A percentile compares a stretch with the other conserved stretches of the same genome.
These are phyloP conservation scores for Xenopus petersii DNA, from an alignment of 2,797 vertebrate genomes.

Conservation along the genomic window DNA sequence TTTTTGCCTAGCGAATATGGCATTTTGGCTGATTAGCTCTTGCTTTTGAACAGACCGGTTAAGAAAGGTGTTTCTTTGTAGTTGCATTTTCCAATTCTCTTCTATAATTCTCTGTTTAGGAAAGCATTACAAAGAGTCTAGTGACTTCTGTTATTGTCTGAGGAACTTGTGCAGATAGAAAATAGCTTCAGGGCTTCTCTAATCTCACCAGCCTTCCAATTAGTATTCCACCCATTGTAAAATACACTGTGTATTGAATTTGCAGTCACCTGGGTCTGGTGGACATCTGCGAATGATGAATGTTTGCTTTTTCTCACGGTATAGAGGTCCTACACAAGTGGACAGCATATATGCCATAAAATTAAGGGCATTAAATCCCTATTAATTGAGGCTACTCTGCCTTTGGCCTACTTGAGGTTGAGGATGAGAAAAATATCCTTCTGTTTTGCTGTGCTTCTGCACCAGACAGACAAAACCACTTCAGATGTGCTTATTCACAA, in stretches of 20 bases:
- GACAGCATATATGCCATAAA: slow-evolving; percentile 53
- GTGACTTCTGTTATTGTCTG: slow-evolving; percentile 49
- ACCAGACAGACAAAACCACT: slow-evolving; percentile 15
- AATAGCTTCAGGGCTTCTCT: slow-evolving; percentile 63
- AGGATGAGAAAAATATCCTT: slow-evolving; percentile 57
- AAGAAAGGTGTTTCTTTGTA: slow-evolving; percentile 18
- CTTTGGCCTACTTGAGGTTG: slow-evolving; percentile 58
- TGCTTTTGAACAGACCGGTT: too few species aligned
- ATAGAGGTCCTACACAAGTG: slow-evolving; percentile 59
- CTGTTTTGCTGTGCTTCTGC: slow-evolving; percentile 49
- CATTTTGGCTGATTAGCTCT: too few species aligned
- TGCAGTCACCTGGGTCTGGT: slow-evolving; percentile 73
- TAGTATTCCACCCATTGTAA: slow-evolving; percentile 66
- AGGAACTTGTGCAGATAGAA: slow-evolving; percentile 59
- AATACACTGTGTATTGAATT: slow-evolving; percentile 58
- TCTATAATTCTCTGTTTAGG: slow-evolving; percentile 48
- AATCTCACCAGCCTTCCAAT: slow-evolving; percentile 66
- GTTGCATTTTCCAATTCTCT: slow-evolving; percentile 39
- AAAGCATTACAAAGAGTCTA: slow-evolving; percentile 47
- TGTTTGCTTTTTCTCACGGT: slow-evolving; percentile 71
- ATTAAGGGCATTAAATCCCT: slow-evolving; percentile 51
- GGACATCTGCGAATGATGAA: slow-evolving; percentile 77
- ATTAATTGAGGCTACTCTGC: slow-evolving; percentile 53
- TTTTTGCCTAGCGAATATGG: too few species aligned
- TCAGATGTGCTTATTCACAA: slow-evolving; percentile 3